Evolutionary conservation across 2,113 vertebrate species (phyloP).

Genomic region (Alouatta palliata): DNA sequence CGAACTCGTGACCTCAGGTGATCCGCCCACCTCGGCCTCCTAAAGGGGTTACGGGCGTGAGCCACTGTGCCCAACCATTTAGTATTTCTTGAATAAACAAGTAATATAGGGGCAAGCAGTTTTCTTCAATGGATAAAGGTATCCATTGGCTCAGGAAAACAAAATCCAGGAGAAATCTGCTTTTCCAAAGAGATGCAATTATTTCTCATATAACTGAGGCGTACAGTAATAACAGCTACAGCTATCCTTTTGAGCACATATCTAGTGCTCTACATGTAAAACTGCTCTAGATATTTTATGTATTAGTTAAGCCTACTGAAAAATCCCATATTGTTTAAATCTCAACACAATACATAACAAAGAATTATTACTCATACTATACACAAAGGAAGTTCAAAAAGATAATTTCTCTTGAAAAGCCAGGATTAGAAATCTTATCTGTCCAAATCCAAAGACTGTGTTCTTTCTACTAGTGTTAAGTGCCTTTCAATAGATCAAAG

Average conservation of each 20-base stretch:
- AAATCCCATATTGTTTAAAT: slow-evolving; percentile 1
- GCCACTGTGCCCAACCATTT: not conserved
- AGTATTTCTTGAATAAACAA: not conserved
- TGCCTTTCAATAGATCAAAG: not conserved
- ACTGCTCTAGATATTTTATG: not conserved
- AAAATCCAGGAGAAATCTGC: not conserved
- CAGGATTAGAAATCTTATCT: slow-evolving; percentile 17
- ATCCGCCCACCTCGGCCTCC: no score
- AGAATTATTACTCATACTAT: slow-evolving; percentile 33
- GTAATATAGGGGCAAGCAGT: not conserved
- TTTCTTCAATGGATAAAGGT: not conserved
- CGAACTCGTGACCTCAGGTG: no score
- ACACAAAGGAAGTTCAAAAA: slow-evolving; percentile 2
- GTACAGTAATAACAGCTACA: not conserved
- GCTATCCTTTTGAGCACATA: not conserved
- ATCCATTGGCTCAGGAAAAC: not conserved
- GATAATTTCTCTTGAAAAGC: not conserved
- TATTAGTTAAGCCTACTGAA: slow-evolving; percentile 11
- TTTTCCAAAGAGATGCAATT: slow-evolving; percentile 26
- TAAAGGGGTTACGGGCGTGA: no score
- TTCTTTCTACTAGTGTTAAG: not conserved
- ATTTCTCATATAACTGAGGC: slow-evolving; percentile 12
- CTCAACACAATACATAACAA: not conserved
- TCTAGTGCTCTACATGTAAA: not conserved
- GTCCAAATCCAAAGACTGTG: slow-evolving; percentile 11